Base-by-base conservation (phyloP, 2,888 invertebrate species). In the Apotomis turbidana region DNA sequence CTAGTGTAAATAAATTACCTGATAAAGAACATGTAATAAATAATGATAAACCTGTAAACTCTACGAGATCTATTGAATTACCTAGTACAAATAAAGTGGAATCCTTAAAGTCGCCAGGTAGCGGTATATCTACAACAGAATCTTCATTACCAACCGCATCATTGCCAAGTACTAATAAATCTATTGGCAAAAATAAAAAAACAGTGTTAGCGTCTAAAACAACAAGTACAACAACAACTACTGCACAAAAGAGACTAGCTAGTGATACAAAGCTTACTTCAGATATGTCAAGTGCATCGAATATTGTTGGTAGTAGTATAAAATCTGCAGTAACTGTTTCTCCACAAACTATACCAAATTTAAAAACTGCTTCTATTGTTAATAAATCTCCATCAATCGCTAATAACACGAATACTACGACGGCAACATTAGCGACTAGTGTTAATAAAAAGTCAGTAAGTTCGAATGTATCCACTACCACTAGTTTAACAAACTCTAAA, bases 171-270 rank as follows among this genome's bases (percentile, higher is more conserved):
- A 73, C 4, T n/a, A 36, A 68, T 74, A 71, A 59, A 68, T 36
- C 52, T 49, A 67, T 46, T 10, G 51, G 44, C 27, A 38, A 51
- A 63, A 27, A 51, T 52, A 63, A 63, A 70, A n/a, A 9, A 9
- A 4, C 9, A 36, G 36, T 8, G 13, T 12, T 5, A 38, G 15
- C 49, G 4, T 36, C 13, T 10, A 64, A 76, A 68, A 54, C 76
- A 49, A 63, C 63, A 44, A 76, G 75, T 51, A 76, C n/a, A 78
- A 70, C 66, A 75, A n/a, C n/a, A 59, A 58, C 68, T 55, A 64
- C 63, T 52, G 57, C 68, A 68, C 73, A 60, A 71, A 68, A 51
- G 13, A 73, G 52, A 68, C 75, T 73, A 54, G 60, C 72, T 67
- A 72, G 68, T 68, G 64, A 55, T 71, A 71, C 4, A n/a, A 27